Base-by-base conservation (phyloP, 2,888 invertebrate genomes). In the Ethmia dodecea region DNA sequence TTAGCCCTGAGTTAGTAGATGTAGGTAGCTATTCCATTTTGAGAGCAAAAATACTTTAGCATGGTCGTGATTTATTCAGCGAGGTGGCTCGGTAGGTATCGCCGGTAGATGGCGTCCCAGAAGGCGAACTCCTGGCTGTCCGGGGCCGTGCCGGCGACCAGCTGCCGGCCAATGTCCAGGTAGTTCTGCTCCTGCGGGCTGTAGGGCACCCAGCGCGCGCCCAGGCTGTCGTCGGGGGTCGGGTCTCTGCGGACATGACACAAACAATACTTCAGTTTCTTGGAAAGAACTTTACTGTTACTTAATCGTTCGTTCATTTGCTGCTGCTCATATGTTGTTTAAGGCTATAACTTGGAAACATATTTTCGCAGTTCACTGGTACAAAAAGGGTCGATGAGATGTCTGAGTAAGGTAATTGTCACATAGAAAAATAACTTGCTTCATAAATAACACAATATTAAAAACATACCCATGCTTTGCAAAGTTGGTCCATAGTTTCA, bases 401-500 rank as follows among this genome's bases (percentile, higher is more conserved):
- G 18, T 18, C 5, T 8, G 8, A 18, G 18, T 18, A 5, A 8
- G 5, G 8, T 8, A 27, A 16, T n/a, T n/a, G n/a, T n/a, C n/a
- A n/a, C n/a, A n/a, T n/a, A n/a, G n/a, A n/a, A n/a, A n/a, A n/a
- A n/a, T n/a, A n/a, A n/a, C n/a, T n/a, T n/a, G n/a, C n/a, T n/a
- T n/a, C n/a, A n/a, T n/a, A n/a, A n/a, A n/a, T n/a, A n/a, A n/a
- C n/a, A n/a, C n/a, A n/a, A n/a, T n/a, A n/a, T n/a, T n/a, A 14
- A n/a, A 29, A 25, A 46, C 59, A 55, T 43, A 69, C 69, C 66
- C 67, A 33, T 47, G 46, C 49, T 62, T 67, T 5, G 60, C 61
- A 41, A 69, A 66, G 13, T 67, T 63, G 0, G 66, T 59, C 65
- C 61, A 68, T 3, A 69, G 46, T 35, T 47, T 58, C 1, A 54